Percentiles rank a stretch among this genome's conserved stretches.
phyloP scores from a whole-genome alignment of 2,888 invertebrate genomes.

The Pollenia griseotomentosa region DNA sequence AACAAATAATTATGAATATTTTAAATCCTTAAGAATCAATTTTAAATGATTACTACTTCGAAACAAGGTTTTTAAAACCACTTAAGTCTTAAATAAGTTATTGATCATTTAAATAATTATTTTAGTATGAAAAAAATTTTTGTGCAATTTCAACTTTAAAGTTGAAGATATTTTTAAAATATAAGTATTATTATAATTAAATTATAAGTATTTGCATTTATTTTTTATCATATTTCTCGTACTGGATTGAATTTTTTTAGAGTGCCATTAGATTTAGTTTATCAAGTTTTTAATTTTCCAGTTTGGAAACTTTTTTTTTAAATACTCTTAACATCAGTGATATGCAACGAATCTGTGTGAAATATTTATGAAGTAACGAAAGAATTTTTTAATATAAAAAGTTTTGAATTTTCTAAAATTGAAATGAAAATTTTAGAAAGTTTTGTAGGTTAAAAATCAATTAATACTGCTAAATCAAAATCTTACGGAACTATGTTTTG shows the following conservation, averaged over 20 bases:
- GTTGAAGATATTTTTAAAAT: constrained; percentile 69
- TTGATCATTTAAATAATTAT: constrained; percentile 39
- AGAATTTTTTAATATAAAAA: no score
- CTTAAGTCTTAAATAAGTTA: constrained; percentile 62
- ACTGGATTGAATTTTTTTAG: constrained; percentile 33
- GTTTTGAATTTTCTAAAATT: no score
- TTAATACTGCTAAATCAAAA: no score
- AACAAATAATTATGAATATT: constrained; percentile 40
- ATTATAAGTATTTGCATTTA: constrained; percentile 24
- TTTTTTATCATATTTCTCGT: constrained; percentile 9
- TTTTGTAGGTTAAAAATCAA: no score
- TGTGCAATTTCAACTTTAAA: constrained; percentile 76
- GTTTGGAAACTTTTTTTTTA: constrained; percentile 20
- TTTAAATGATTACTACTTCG: constrained; percentile 59
- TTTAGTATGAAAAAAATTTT: constrained; percentile 49
- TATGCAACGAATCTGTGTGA: constrained; percentile 30
- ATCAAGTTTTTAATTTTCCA: constrained; percentile 5
- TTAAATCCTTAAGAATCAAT: constrained; percentile 33
- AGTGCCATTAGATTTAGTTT: constrained; percentile 52
- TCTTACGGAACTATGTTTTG: no score
- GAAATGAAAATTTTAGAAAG: no score
- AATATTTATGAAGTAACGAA: no score
- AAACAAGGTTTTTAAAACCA: constrained; percentile 75
- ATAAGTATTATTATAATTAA: constrained; percentile 51
- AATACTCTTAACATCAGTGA: constrained; percentile 46